These are phyloP conservation scores for Thrips palmi DNA, from an alignment of 1,140 invertebrate genomes.

Conservation along the genomic window DNA sequence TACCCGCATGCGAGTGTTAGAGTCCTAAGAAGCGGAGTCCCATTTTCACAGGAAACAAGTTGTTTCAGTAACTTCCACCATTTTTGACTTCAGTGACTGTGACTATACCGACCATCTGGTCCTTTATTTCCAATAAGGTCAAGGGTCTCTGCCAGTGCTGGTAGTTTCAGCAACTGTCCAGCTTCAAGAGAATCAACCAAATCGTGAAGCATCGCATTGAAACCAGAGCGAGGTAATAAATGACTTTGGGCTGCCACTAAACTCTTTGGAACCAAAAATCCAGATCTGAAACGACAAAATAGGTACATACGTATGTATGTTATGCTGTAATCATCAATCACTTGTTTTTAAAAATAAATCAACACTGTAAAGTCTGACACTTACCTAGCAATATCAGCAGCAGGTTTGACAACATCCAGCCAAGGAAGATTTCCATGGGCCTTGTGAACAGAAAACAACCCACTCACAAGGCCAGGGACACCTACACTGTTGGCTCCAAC, in stretches of 20 bases:
- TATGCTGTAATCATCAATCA: too few species aligned
- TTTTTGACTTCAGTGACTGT: too few species aligned
- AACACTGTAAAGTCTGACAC: constrained; percentile 1
- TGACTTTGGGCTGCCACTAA: constrained; percentile 22
- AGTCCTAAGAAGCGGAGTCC: too few species aligned
- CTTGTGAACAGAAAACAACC: constrained; percentile 35
- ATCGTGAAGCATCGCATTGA: constrained; percentile 22
- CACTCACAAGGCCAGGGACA: constrained; percentile 35
- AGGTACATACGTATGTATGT: constrained; percentile 6
- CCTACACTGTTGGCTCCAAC: constrained; percentile 19
- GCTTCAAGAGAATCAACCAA: constrained; percentile 24
- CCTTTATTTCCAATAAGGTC: constrained; percentile 26
- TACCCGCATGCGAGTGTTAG: too few species aligned
- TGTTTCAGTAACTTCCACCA: too few species aligned
- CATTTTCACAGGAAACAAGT: too few species aligned
- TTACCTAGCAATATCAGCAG: constrained; percentile 38
- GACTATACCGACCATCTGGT: constrained; percentile 23
- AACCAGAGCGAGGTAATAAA: constrained; percentile 12
- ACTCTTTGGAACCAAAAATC: constrained; percentile 29
- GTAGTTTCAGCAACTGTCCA: constrained; percentile 24
- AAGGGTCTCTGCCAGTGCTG: constrained; percentile 26
- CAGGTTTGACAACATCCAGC: constrained; percentile 40
- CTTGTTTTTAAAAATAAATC: constrained; percentile 11
- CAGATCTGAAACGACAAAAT: constrained; percentile 19
- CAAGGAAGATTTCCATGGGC: constrained; percentile 42